Base-by-base conservation (phyloP, 2,888 invertebrate species). In the Drosophila nigritarsus region DNA sequence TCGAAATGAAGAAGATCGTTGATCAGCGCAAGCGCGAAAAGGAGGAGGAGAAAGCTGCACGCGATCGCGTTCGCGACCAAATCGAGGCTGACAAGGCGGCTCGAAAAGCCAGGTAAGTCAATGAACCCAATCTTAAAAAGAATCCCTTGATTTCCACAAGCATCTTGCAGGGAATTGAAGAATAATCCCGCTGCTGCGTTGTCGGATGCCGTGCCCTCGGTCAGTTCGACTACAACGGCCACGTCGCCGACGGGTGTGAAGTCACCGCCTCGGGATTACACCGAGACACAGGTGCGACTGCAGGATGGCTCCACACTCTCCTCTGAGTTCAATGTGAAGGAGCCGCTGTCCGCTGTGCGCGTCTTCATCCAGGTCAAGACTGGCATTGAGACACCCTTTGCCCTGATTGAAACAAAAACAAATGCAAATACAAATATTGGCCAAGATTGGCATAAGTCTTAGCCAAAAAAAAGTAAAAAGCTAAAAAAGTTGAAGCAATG, bases 41-140 rank as follows among this genome's bases (percentile, higher is more conserved):
- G 92, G 95, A 92, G 82, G 88, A 55, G 97, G 98, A 92, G 85
- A 96, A 95, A 77, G 94, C 95, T 13, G 97, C 96, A 0, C 94
- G 96, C 13, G 96, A 98, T 78, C 95, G 96, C 60, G 96, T 98
- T 24, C 93, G 96, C 69, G 96, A 96, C 63, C 97, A 98, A 92
- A 98, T 98, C 72, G 97, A 96, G 1, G 96, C 96, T 90, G 98
- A 98, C 92, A 95, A 97, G 88, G 95, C 95, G 0, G 96, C 96
- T 90, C 92, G 96, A 15, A 85, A 83, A 94, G 94, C 38, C 93
- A 94, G 27, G 83, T 83, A 1, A 63, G 68, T 7, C n/a, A 9
- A 15, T 13, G 2, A 9, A 5, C 1, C 6, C 32, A 18, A 15
- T 20, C 0, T 9, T 2, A 1, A 29, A 5, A 30, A 20, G 1